Evolutionary conservation across 1,140 invertebrate genomes (phyloP).

Genomic region (Camponotus vicinus): DNA sequence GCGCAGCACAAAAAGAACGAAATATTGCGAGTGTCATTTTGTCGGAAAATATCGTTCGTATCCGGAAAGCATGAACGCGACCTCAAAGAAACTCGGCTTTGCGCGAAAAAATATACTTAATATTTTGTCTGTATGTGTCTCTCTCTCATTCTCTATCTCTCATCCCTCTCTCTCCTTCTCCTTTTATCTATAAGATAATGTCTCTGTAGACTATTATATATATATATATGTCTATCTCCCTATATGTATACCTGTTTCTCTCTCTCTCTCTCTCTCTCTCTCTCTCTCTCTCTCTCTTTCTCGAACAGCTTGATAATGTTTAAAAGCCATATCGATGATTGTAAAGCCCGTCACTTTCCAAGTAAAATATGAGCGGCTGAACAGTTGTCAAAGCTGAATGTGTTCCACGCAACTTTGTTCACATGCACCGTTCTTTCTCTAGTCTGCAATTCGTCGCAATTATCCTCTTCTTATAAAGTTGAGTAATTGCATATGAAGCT

Average conservation of each 20-base stretch:
- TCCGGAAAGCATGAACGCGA: slow-evolving; percentile 36
- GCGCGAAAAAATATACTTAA: slow-evolving; percentile 2
- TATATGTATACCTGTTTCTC: neutral
- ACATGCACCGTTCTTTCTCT: neutral
- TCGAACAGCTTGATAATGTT: slow-evolving; percentile 9
- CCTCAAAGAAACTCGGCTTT: slow-evolving; percentile 36
- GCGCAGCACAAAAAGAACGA: neutral
- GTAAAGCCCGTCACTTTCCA: slow-evolving; percentile 7
- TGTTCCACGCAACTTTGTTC: neutral
- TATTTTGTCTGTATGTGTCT: neutral
- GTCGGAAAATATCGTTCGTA: slow-evolving; percentile 17
- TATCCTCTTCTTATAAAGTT: neutral
- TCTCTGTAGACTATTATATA: slow-evolving; percentile 17
- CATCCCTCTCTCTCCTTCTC: too few relatives aligned
- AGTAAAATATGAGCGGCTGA: slow-evolving; percentile 15
- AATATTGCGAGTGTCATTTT: slow-evolving; percentile 11
- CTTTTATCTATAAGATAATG: slow-evolving; percentile 46
- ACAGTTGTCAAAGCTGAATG: neutral
- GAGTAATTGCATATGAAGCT: neutral
- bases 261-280: too few relatives aligned
- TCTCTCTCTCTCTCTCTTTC: too few relatives aligned
- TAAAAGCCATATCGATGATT: slow-evolving; percentile 26
- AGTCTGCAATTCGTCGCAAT: slow-evolving; percentile 8
- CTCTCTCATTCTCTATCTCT: neutral
- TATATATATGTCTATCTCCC: too few relatives aligned